Base-by-base conservation (phyloP, 1,140 invertebrate genomes). In the Ectropis grisescens region DNA sequence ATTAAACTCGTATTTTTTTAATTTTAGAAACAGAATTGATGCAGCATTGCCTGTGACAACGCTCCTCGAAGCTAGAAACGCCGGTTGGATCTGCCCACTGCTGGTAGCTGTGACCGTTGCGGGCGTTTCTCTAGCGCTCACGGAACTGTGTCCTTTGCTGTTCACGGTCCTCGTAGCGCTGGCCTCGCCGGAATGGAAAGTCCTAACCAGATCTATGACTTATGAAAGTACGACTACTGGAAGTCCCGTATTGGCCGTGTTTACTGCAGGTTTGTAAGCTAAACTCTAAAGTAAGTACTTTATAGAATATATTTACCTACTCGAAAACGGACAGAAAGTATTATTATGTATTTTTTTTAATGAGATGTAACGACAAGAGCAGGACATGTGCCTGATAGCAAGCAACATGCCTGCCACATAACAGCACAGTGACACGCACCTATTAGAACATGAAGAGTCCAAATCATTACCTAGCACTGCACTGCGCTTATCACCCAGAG, bases 231-330 rank as follows among this genome's bases (percentile, higher is more conserved):
- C 82, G 0, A 83, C 85, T 10, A 89, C 87, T 38, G 88, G 88
- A 8, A 89, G 87, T 56, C 88, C 88, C 1, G 86, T 89, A 1
- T 56, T 89, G 33, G 88, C 88, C 9, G 87, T 89, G 7, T 89
- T 89, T 51, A 86, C 86, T 30, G 87, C 83, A 40, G 88, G 86
- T 85, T 54, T 52, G 41, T 43, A 19, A 28, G 12, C 11, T 22
- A 9, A 22, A 22, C 19, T 5, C 9, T 22, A n/a, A n/a, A n/a
- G n/a, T n/a, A n/a, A n/a, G n/a, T n/a, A n/a, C n/a, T n/a, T n/a
- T n/a, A n/a, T n/a, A n/a, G n/a, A n/a, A n/a, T n/a, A n/a, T n/a
- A n/a, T n/a, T n/a, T n/a, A n/a, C n/a, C n/a, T n/a, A n/a, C n/a
- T n/a, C n/a, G n/a, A n/a, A n/a, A n/a, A n/a, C n/a, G n/a, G n/a